Evolutionary conservation across 2,797 vertebrate genomes (phyloP).

Genomic region (Hyperoplus immaculatus): DNA sequence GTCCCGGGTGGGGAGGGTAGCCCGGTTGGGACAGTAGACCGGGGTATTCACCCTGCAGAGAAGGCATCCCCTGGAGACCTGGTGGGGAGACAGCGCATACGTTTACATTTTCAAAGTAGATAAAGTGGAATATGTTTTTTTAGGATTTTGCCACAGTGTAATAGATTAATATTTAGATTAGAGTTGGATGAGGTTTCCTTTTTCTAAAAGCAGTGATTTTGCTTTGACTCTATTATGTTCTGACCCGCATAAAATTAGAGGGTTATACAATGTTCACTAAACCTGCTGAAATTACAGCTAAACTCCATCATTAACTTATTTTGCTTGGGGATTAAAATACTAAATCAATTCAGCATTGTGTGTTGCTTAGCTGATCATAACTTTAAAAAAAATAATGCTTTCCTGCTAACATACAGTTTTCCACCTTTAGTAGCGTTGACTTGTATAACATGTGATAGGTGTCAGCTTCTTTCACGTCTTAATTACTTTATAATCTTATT

Average conservation of each 20-base stretch:
- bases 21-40: slow-evolving; percentile 82
- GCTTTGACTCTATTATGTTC: not conserved
- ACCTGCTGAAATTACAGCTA: not conserved
- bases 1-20: slow-evolving; percentile 84
- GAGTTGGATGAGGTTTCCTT: not conserved
- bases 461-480: not conserved
- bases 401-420: not conserved
- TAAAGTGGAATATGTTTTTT: not conserved
- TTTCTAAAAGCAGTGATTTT: not conserved
- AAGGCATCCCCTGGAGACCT: slow-evolving; percentile 89
- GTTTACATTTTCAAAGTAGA: not conserved
- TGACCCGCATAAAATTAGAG: not conserved
- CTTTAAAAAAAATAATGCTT: not conserved
- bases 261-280: not conserved
- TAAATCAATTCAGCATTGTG: not conserved
- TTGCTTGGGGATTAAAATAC: not conserved
- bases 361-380: not conserved
- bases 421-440: not conserved
- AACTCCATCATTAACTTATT: not conserved
- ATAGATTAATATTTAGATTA: not conserved
- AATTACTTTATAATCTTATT: not conserved
- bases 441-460: not conserved
- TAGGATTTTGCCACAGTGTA: not conserved
- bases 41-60: slow-evolving; percentile 85
- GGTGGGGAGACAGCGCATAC: not conserved